These are phyloP conservation scores for Cricetomys ansorgei DNA, from an alignment of 2,113 vertebrate species.

Conservation along the genomic window DNA sequence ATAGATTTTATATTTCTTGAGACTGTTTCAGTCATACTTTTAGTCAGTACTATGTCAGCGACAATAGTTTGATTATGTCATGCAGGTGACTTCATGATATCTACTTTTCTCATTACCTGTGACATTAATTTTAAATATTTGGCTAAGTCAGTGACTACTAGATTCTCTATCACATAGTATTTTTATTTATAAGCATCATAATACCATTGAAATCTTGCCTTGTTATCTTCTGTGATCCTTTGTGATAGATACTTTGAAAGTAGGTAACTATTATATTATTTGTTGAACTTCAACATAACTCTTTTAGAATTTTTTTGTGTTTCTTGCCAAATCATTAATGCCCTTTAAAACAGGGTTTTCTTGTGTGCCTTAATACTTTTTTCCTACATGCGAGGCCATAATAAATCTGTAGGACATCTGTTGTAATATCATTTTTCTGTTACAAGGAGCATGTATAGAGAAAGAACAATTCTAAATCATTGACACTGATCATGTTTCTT, in stretches of 20 bases:
- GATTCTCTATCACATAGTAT: not conserved
- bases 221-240: not conserved
- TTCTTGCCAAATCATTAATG: not conserved
- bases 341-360: not conserved
- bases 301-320: not conserved
- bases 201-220: not conserved
- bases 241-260: not conserved
- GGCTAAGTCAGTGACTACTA: not conserved
- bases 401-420: too few relatives aligned
- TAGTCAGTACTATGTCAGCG: not conserved
- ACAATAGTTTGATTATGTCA: not conserved
- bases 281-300: not conserved
- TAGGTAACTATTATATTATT: not conserved
- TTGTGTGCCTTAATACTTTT: conserved; percentile 6
- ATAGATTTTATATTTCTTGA: not conserved
- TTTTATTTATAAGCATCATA: conserved; percentile 16
- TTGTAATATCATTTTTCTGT: too few relatives aligned
- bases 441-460: not conserved
- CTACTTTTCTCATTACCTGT: not conserved
- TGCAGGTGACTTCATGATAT: not conserved
- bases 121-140: not conserved
- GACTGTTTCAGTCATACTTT: not conserved
- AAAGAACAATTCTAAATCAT: conserved; percentile 35
- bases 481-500: conserved; percentile 13
- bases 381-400: too few relatives aligned